phyloP scores from a whole-genome alignment of 2,113 vertebrate species.

The Mobula birostris region DNA sequence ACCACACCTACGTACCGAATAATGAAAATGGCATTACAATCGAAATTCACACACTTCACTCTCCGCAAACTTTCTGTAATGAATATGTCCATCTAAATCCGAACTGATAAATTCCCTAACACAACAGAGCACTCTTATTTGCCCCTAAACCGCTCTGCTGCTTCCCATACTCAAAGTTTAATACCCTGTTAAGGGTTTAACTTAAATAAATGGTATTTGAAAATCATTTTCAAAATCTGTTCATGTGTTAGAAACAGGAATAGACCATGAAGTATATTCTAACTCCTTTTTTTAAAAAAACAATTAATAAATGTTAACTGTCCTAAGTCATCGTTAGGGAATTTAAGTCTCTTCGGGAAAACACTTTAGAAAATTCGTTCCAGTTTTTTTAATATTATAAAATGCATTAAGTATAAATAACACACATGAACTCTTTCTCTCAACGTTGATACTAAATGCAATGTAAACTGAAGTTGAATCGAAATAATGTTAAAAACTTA shows the following conservation, averaged over 20 bases:
- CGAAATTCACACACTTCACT: conserved; percentile 35
- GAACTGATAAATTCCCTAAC: not conserved
- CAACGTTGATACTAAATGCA: not conserved
- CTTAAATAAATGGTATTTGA: not conserved
- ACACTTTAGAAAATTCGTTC: not conserved
- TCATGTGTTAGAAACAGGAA: not conserved
- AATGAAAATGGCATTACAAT: conserved; percentile 49
- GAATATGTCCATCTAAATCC: not conserved
- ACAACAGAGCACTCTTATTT: conserved; percentile 21
- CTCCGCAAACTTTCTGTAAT: not conserved
- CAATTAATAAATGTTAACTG: not conserved
- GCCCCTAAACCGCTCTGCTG: conserved; percentile 19
- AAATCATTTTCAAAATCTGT: not conserved
- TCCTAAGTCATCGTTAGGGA: not conserved
- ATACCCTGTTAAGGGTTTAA: not conserved
- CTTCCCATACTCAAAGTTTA: not conserved
- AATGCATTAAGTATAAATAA: too few relatives aligned
- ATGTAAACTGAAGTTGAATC: not conserved
- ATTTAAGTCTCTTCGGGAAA: not conserved
- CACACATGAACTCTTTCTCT: not conserved
- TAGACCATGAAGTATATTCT: not conserved
- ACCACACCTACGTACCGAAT: conserved; percentile 83
- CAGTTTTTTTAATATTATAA: not conserved
- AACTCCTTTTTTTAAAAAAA: not conserved
- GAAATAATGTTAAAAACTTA: not conserved